Base-by-base conservation (phyloP, 2,113 vertebrate species). In the Clinocottus analis region DNA sequence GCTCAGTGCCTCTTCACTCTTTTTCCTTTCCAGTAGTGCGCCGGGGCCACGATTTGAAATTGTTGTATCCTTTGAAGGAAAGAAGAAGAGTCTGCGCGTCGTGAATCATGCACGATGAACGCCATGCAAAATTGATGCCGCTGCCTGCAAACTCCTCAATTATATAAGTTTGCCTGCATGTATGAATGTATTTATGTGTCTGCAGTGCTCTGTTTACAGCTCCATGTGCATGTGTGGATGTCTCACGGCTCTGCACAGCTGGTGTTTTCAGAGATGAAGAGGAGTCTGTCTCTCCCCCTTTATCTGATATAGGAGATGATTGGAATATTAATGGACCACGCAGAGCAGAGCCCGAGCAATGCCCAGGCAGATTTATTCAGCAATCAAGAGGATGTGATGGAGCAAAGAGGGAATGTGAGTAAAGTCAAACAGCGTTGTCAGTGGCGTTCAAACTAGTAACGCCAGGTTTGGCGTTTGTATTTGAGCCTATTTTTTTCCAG, bases 201-300 rank as follows among this genome's bases (percentile, higher is more conserved):
- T 84, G 86, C 79, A n/a, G 68, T 66, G 69, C 80, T 88, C 61
- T 88, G 89, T 90, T 90, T 93, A 91, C 89, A 79, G 85, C 87
- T 65, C 64, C 39, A 11, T 79, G 78, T 90, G 70, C 69, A 71
- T 86, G 79, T 70, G 76, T 84, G 79, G 71, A 87, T 85, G 88
- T 89, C 88, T 92, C 83, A 84, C 62, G 74, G 85, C 86, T 83
- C 83, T 69, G 87, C 89, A 92, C 91, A 93, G 91, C 92, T 93
- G 87, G 88, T 90, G 89, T 90, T 92, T 80, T 75, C 70, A 85
- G 88, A 92, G 93, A 93, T 88, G 90, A 91, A 93, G 90, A 90
- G 89, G 79, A 89, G 89, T 83, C 87, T 93, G 91, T 90, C 88
- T 89, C 78, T 84, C 79, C 77, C 77, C 75, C 85, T 87, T 87